These are phyloP conservation scores for Porites cylindrica DNA, from an alignment of 92 coral and sea anemone genomes.

Conservation along the genomic window DNA sequence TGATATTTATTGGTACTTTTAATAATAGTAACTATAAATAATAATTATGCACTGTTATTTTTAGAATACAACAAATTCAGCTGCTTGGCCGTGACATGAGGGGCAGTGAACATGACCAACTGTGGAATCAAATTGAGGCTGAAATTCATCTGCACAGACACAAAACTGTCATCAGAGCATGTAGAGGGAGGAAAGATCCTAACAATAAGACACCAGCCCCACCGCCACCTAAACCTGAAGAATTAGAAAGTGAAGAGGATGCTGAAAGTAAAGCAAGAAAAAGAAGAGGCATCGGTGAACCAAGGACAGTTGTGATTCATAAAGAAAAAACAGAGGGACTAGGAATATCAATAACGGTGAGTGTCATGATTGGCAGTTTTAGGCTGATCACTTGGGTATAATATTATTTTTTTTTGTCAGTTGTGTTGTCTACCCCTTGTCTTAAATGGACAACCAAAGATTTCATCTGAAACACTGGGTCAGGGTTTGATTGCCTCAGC, in stretches of 20 bases:
- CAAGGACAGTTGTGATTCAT: slow-evolving; percentile 85
- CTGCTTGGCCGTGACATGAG: slow-evolving; percentile 97
- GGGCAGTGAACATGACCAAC: slow-evolving; percentile 91
- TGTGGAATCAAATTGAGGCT: slow-evolving; percentile 99
- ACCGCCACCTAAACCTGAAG: slow-evolving; percentile 71
- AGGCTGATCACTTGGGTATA: not conserved
- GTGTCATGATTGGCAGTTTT: not conserved
- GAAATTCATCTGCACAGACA: slow-evolving; percentile 98
- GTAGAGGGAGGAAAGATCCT: slow-evolving; percentile 98
- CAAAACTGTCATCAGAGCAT: slow-evolving; percentile 97
- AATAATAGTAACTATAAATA: too few species aligned
- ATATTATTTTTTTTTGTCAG: not conserved
- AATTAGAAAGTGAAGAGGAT: slow-evolving; percentile 69
- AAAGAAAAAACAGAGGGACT: slow-evolving; percentile 93
- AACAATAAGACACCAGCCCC: slow-evolving; percentile 96
- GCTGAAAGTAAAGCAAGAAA: slow-evolving; percentile 82
- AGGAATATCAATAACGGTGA: slow-evolving; percentile 96
- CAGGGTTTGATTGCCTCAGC: too few species aligned
- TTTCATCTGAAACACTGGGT: too few species aligned
- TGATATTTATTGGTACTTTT: too few species aligned
- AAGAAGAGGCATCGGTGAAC: slow-evolving; percentile 97
- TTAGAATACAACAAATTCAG: slow-evolving; percentile 98
- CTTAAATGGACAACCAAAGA: too few species aligned
- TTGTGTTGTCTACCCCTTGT: too few species aligned
- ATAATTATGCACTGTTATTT: not conserved